Base-by-base conservation (phyloP, 2,797 vertebrate species). In the Pipistrellus kuhlii region DNA sequence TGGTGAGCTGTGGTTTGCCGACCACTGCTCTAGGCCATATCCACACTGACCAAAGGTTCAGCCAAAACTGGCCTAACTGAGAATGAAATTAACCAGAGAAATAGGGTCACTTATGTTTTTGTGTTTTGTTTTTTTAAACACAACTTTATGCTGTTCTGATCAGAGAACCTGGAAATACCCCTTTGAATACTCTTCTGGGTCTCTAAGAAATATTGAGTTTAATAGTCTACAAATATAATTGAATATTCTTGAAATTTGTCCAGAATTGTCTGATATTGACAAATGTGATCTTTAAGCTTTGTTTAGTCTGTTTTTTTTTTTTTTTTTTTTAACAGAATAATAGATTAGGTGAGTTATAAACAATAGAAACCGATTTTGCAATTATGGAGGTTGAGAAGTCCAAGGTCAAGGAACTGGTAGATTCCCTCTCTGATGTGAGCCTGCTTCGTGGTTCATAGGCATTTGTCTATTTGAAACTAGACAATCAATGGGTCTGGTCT, bases 81-180 rank as follows among this genome's bases (percentile, higher is more conserved):
- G 32, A 84, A 84, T 88, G 12, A 86, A 64, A 7, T 48, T 77
- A 85, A 57, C n/a, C 3, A 72, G 32, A 77, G 20, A 94, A 85
- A 35, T 44, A 80, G 38, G 32, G 57, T 68, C 25, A 5, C 38
- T 2, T 6, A 71, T 38, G 14, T 30, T 84, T 44, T 44, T 11
- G 23, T 30, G 78, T 44, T 32, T 11, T 35, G 4, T 35, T 76
- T 73, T 30, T 53, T 92, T 85, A 46, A 27, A 10, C 27, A 38
- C 91, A 81, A 23, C n/a, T 90, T 93, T 72, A 84, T 57, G 15
- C 32, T 41, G 3, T 82, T 84, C n/a, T 93, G n/a, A 93, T 72
- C 41, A 78, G 59, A 85, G 20, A 85, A 66, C 32, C 51, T 76
- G 17, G 23, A 94, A 93, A 35, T 38, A 23, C 59, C 55, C 46